These are phyloP conservation scores for Cephus pygmeus DNA, from an alignment of 2,888 invertebrate genomes.

Conservation along the genomic window DNA sequence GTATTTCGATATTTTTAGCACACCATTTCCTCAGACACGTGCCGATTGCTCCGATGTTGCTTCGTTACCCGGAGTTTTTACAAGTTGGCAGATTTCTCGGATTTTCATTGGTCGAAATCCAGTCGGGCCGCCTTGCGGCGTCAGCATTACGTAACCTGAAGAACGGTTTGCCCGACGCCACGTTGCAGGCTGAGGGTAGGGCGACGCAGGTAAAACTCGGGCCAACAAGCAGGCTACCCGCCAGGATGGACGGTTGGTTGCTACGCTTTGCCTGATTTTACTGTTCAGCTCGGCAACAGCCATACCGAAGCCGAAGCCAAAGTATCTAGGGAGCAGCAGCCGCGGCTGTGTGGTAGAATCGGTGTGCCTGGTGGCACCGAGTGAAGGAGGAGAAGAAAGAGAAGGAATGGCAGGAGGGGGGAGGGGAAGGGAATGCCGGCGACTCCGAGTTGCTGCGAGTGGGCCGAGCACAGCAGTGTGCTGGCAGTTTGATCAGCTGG, in stretches of 20 bases:
- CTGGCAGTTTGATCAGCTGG: slow-evolving; percentile 50
- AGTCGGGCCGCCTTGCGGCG: no score
- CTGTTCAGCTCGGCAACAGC: slow-evolving; percentile 9
- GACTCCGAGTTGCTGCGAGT: not conserved
- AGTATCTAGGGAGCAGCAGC: no score
- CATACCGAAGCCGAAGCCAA: not conserved
- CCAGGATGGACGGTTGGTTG: no score
- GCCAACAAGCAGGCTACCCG: no score
- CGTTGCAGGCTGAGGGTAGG: not conserved
- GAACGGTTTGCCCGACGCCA: not conserved
- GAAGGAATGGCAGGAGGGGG: not conserved
- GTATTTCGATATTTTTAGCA: no score
- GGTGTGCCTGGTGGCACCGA: not conserved
- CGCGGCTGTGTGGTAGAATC: not conserved
- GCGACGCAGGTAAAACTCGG: no score
- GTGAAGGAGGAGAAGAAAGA: not conserved
- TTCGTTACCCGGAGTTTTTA: no score
- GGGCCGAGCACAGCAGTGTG: slow-evolving; percentile 4
- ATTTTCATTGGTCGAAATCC: no score
- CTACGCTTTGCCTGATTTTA: not conserved
- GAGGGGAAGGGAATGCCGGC: not conserved
- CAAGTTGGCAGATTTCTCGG: no score
- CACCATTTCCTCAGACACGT: no score
- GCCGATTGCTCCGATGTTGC: no score
- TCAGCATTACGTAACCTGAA: slow-evolving; percentile 8